Evolutionary conservation across 2,888 invertebrate species (phyloP).

Genomic region (Deroplatys truncata): DNA sequence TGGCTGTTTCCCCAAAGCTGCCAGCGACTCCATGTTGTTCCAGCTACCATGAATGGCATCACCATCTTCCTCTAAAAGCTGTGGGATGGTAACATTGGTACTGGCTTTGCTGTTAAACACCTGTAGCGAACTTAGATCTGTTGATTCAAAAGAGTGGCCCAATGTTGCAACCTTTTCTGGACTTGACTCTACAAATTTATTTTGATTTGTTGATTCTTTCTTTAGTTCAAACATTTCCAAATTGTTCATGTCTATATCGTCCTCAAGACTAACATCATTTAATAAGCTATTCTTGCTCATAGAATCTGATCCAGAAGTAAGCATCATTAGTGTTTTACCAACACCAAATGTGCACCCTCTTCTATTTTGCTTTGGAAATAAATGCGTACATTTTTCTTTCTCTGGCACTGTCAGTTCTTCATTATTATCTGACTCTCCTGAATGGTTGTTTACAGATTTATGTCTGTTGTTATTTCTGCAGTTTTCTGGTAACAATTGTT

Average conservation of each 20-base stretch:
- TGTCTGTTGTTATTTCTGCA: neutral
- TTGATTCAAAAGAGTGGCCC: neutral
- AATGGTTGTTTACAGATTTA: neutral
- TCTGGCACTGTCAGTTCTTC: neutral
- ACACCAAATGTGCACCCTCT: slow-evolving; percentile 8
- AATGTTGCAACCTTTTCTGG: neutral
- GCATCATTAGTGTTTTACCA: slow-evolving; percentile 10
- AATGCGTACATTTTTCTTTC: neutral
- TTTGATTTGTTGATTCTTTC: neutral
- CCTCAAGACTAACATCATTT: neutral
- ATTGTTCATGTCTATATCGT: slow-evolving; percentile 34
- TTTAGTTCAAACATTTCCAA: slow-evolving; percentile 32
- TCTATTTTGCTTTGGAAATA: neutral
- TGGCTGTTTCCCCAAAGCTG: slow-evolving; percentile 2
- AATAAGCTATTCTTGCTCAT: neutral
- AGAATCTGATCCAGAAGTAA: neutral
- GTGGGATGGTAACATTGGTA: slow-evolving; percentile 38
- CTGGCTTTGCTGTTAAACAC: slow-evolving; percentile 34
- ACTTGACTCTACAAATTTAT: neutral
- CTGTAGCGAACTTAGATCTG: neutral
- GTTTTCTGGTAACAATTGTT: neutral
- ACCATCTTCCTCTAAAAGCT: slow-evolving; percentile 34
- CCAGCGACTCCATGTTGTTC: slow-evolving; percentile 35
- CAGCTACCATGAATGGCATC: slow-evolving; percentile 40
- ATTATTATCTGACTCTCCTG: neutral